Conservation (phyloP, 1,140 invertebrate species). For the Drosophila quadrilineata region DNA sequence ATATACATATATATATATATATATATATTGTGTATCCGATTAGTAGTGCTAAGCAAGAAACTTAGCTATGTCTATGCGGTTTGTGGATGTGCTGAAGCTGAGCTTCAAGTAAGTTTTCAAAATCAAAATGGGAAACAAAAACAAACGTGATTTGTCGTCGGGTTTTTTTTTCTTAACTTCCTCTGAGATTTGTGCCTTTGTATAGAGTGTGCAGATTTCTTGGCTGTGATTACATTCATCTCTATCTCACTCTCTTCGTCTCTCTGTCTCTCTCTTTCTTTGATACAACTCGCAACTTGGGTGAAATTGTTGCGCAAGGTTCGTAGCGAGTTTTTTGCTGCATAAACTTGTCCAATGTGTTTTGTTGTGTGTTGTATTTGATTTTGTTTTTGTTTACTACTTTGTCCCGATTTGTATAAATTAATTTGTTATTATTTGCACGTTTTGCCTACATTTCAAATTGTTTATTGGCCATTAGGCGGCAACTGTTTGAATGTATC, state of each 20-base stretch:
- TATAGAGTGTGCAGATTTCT: constrained; percentile 25
- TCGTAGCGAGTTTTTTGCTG: constrained; percentile 37
- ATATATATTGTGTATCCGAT: constrained; percentile 11
- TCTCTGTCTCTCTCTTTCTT: constrained; percentile 29
- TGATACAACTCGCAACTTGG: constrained; percentile 18
- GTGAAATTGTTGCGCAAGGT: constrained; percentile 71
- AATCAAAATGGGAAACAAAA: not conserved
- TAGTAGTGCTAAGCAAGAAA: constrained; percentile 8
- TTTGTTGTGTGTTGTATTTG: constrained; percentile 1
- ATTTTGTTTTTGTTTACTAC: constrained; percentile 15
- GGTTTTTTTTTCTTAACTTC: too few relatives aligned
- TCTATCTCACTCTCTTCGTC: constrained; percentile 36
- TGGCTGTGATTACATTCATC: constrained; percentile 3
- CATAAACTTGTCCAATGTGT: constrained; percentile 55
- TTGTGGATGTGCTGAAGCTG: constrained; percentile 63
- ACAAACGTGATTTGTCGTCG: constrained; percentile 12
- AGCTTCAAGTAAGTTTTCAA: constrained; percentile 69
- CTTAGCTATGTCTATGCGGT: constrained; percentile 51
- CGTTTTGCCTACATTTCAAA: constrained; percentile 41
- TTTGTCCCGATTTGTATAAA: constrained; percentile 21
- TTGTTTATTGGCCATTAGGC: constrained; percentile 42
- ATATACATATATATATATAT: not conserved
- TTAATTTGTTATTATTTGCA: constrained; percentile 51
- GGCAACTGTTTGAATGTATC: too few relatives aligned
- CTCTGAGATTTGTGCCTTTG: too few relatives aligned